Evolutionary conservation across 2,797 vertebrate genomes (phyloP).

Genomic region (Meda fulgida): DNA sequence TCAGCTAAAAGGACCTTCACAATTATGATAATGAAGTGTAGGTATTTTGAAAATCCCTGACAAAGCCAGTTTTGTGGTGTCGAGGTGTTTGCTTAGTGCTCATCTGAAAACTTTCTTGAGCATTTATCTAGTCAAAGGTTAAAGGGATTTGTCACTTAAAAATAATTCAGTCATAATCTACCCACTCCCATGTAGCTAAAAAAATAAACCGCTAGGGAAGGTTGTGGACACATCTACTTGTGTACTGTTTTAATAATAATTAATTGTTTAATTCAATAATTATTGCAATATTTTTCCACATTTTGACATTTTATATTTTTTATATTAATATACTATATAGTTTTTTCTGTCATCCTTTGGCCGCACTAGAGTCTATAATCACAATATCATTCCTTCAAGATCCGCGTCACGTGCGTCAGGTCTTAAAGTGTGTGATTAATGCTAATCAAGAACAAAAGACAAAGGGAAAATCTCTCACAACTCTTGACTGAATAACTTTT

Average conservation of each 20-base stretch:
- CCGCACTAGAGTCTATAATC: too few species aligned
- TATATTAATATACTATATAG: too few species aligned
- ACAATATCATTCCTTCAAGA: too few species aligned
- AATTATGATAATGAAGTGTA: conserved; percentile 25
- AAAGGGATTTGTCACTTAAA: not conserved
- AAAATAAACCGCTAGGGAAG: too few species aligned
- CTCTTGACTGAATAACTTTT: too few species aligned
- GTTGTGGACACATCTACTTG: not conserved
- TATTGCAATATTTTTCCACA: not conserved
- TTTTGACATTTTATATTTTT: too few species aligned
- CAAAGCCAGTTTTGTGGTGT: not conserved
- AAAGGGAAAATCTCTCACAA: too few species aligned
- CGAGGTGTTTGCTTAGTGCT: not conserved
- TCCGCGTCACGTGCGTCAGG: too few species aligned
- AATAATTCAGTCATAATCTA: not conserved
- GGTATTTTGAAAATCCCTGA: conserved; percentile 23
- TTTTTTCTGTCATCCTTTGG: too few species aligned
- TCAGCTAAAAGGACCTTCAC: conserved; percentile 22
- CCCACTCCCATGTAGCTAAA: not conserved
- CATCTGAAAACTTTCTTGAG: not conserved
- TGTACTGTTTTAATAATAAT: not conserved
- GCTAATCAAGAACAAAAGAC: too few species aligned
- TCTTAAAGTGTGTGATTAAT: too few species aligned
- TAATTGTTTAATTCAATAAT: not conserved
- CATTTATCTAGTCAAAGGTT: not conserved